Evolutionary conservation across 2,888 invertebrate genomes (phyloP).

Genomic region (Deroplatys truncata): DNA sequence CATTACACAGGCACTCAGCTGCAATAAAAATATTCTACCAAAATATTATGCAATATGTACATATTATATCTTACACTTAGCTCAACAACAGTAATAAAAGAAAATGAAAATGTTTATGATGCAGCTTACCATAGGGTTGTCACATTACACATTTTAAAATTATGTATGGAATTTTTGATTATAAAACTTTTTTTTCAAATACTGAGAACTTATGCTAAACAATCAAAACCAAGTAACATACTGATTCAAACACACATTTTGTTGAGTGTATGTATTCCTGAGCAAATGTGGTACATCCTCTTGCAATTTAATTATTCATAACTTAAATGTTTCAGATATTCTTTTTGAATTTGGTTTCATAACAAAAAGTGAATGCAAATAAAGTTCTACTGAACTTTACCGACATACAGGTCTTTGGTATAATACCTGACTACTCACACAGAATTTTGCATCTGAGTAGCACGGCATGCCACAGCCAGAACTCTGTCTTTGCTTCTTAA

Average conservation of each 20-base stretch:
- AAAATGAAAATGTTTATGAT: background rate
- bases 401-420: too few species aligned
- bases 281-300: background rate
- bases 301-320: background rate
- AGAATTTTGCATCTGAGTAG: too few species aligned
- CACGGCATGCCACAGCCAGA: too few species aligned
- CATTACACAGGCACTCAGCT: background rate
- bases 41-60: conserved; percentile 4
- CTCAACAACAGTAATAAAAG: background rate
- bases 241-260: background rate
- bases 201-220: background rate
- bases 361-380: background rate
- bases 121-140: too few species aligned
- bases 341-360: background rate
- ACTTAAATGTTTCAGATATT: background rate
- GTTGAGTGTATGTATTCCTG: background rate
- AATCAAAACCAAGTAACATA: background rate
- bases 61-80: background rate
- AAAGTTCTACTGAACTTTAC: too few species aligned
- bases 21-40: conserved; percentile 8
- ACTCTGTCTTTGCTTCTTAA: too few species aligned
- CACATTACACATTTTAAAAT: too few species aligned
- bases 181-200: too few species aligned
- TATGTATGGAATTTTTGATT: too few species aligned
- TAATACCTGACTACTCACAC: too few species aligned